Conservation (phyloP, 2,113 vertebrate genomes). For the Girardinichthys multiradiatus region DNA sequence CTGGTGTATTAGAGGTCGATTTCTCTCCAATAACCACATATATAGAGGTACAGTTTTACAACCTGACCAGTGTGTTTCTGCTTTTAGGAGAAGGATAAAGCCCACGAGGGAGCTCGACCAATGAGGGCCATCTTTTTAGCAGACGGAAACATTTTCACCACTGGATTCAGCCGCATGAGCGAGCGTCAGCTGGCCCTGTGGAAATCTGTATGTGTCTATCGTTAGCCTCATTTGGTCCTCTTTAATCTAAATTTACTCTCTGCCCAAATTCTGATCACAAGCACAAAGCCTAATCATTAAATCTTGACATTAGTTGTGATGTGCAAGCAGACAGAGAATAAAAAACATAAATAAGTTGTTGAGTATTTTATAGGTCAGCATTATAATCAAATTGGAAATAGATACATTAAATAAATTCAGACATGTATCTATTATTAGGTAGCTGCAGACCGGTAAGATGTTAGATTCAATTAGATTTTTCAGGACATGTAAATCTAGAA, state of each 20-base stretch:
- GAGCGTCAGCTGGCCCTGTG: constrained; percentile 96
- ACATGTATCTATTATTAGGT: not conserved
- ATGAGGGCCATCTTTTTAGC: constrained; percentile 97
- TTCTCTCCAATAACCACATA: constrained; percentile 13
- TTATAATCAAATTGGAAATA: not conserved
- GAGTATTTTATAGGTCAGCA: not conserved
- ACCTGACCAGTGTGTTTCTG: constrained; percentile 41
- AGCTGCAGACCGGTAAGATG: not conserved
- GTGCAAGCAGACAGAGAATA: not conserved
- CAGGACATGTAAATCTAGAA: not conserved
- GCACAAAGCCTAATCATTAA: not conserved
- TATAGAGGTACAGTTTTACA: not conserved
- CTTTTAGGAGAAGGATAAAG: constrained; percentile 94
- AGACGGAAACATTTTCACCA: constrained; percentile 95
- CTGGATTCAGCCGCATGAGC: constrained; percentile 98
- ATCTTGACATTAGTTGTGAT: not conserved
- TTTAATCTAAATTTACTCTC: constrained; percentile 1
- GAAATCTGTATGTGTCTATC: constrained; percentile 84
- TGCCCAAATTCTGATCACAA: not conserved
- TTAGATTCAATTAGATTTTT: not conserved
- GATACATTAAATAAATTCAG: not conserved
- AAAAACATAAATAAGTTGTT: not conserved
- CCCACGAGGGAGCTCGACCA: constrained; percentile 93
- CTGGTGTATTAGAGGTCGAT: constrained; percentile 1
- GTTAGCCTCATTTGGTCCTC: constrained; percentile 18